Conservation (phyloP, 2,888 invertebrate species). For the Caenorhabditis wallacei region DNA sequence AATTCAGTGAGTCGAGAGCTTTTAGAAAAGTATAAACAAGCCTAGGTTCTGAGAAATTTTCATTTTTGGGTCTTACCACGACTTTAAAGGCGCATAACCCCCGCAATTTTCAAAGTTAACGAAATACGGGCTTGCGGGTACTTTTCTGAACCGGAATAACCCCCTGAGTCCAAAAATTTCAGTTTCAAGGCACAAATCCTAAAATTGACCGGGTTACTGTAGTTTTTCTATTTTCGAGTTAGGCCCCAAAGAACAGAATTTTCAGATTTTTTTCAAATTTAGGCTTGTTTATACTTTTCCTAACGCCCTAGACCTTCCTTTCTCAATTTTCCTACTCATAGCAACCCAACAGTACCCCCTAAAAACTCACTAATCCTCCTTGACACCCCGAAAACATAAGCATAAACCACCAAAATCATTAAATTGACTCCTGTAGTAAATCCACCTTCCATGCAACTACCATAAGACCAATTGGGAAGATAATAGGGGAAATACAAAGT, state of each 20-base stretch:
- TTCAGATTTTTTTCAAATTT: too few relatives aligned
- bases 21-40: slow-evolving; percentile 1
- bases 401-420: neutral
- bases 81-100: too few relatives aligned
- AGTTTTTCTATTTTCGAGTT: too few relatives aligned
- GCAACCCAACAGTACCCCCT: too few relatives aligned
- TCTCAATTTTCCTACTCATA: too few relatives aligned
- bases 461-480: neutral
- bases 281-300: neutral
- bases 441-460: neutral
- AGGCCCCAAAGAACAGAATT: too few relatives aligned
- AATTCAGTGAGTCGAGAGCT: neutral
- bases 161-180: too few relatives aligned
- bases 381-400: neutral
- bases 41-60: neutral
- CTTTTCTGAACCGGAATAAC: too few relatives aligned
- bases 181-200: too few relatives aligned
- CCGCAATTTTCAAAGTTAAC: too few relatives aligned
- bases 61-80: neutral
- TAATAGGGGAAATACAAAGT: neutral
- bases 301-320: neutral
- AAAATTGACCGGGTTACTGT: too few relatives aligned
- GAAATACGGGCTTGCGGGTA: too few relatives aligned
- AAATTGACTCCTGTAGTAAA: neutral
- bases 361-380: neutral